phyloP scores from a whole-genome alignment of 2,113 vertebrate genomes.

The Oryzias melastigma region DNA sequence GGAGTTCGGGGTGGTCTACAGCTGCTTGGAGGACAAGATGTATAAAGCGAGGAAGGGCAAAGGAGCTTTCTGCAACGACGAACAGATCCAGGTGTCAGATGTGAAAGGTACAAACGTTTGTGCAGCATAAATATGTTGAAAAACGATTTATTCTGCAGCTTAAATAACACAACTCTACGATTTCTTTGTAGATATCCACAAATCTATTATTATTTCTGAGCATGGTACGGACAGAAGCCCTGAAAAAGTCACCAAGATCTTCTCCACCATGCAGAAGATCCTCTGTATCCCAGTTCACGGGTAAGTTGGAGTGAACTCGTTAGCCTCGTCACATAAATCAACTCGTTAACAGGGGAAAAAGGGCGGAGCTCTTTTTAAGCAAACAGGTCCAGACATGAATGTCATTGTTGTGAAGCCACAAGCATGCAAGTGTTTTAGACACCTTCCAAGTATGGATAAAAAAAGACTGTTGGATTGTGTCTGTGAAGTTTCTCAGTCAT shows the following conservation, averaged over 20 bases:
- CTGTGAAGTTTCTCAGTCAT: no score
- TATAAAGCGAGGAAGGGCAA: conserved; percentile 88
- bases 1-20: conserved; percentile 95
- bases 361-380: no score
- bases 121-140: background rate
- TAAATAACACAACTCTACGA: background rate
- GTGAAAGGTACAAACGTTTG: conserved; percentile 78
- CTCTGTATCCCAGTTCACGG: conserved; percentile 87
- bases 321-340: no score
- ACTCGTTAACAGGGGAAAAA: no score
- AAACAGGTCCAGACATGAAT: no score
- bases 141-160: background rate
- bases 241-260: conserved; percentile 80
- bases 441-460: no score
- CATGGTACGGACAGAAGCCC: conserved; percentile 83
- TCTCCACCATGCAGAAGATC: conserved; percentile 88
- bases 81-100: conserved; percentile 84
- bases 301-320: conserved; percentile 63
- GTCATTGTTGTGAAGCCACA: no score
- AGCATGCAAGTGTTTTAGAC: no score
- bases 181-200: conserved; percentile 82
- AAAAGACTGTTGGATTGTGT: no score
- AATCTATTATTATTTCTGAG: conserved; percentile 88
- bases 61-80: conserved; percentile 89
- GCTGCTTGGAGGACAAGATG: conserved; percentile 96